Conservation (phyloP, 1,140 invertebrate species). For the Papilio xuthus region DNA sequence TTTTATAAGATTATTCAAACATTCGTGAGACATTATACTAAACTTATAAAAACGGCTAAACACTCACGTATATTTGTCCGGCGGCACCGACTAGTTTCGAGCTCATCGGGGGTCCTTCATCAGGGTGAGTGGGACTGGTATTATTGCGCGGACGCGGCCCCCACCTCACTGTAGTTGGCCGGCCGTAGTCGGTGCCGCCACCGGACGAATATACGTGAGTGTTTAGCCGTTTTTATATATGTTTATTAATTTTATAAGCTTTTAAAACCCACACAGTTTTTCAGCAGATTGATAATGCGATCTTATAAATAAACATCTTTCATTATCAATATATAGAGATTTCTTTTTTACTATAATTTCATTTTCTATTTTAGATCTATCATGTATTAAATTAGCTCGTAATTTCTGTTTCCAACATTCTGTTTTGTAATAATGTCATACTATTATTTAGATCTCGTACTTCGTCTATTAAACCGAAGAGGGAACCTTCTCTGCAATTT, state of each 20-base stretch:
- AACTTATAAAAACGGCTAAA: too few species aligned
- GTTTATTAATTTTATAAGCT: not conserved
- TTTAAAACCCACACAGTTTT: conserved; percentile 82
- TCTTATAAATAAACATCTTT: conserved; percentile 84
- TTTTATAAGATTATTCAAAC: too few species aligned
- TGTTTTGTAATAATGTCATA: conserved; percentile 82
- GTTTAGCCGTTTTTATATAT: not conserved
- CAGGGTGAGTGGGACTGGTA: too few species aligned
- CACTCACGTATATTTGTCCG: too few species aligned
- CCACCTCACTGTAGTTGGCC: too few species aligned
- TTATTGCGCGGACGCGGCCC: too few species aligned
- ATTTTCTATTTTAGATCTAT: conserved; percentile 84
- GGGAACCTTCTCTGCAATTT: conserved; percentile 86
- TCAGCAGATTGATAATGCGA: conserved; percentile 86
- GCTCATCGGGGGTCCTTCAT: too few species aligned
- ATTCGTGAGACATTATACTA: too few species aligned
- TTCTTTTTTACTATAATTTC: conserved; percentile 88
- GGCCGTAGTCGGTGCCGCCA: too few species aligned
- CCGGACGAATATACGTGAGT: not conserved
- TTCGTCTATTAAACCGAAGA: conserved; percentile 86
- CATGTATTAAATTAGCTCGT: conserved; percentile 82
- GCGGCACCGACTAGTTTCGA: too few species aligned
- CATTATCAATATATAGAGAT: conserved; percentile 85
- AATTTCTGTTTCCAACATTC: conserved; percentile 84
- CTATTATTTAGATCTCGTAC: conserved; percentile 85